Percentiles rank a stretch among this genome's conserved stretches.
phyloP scores from a whole-genome alignment of 2,797 vertebrate genomes.

The Loris lydekkerianus region DNA sequence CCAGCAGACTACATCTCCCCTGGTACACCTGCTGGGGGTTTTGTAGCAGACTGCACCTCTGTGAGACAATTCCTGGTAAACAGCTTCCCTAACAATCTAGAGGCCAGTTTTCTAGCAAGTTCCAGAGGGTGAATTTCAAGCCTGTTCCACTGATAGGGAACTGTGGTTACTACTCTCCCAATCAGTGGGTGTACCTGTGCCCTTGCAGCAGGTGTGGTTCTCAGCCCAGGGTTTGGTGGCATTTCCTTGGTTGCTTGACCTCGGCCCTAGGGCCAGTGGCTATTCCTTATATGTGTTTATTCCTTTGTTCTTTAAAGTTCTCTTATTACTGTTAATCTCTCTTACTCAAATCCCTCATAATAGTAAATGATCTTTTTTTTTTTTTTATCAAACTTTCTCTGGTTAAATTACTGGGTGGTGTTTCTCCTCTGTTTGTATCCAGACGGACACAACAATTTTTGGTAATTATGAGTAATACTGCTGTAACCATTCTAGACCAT shows the following conservation, averaged over 20 bases:
- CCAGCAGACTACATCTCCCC: background rate
- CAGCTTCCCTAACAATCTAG: background rate
- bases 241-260: too few relatives aligned
- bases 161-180: background rate
- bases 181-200: background rate
- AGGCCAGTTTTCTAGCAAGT: background rate
- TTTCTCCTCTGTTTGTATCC: background rate
- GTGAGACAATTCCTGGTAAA: background rate
- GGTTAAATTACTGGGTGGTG: background rate
- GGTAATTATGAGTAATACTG: background rate
- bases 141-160: background rate
- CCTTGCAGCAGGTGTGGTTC: background rate
- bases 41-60: background rate
- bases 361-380: background rate
- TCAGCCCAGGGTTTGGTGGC: background rate
- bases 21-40: rapidly evolving
- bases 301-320: background rate
- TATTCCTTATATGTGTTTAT: background rate
- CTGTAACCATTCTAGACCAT: background rate
- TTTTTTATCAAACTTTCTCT: background rate
- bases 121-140: background rate
- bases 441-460: background rate
- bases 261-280: background rate
- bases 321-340: background rate
- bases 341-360: background rate